Conservation (phyloP, 2,113 vertebrate genomes). For the Hyperopisus bebe region DNA sequence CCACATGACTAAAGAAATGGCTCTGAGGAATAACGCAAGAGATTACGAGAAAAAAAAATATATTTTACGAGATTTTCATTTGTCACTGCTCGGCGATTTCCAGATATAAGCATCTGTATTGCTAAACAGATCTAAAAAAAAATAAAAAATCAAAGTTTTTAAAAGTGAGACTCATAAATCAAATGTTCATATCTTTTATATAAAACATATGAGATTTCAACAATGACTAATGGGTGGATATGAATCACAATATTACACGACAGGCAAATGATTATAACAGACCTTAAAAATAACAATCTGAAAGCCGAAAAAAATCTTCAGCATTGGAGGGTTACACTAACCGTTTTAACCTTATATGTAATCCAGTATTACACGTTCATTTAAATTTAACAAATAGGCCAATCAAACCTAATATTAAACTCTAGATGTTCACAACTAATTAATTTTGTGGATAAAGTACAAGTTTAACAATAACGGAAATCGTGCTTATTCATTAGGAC, state of each 20-base stretch:
- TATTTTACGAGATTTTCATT: neutral
- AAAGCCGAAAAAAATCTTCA: neutral
- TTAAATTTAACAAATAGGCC: neutral
- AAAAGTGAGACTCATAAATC: constrained; percentile 1
- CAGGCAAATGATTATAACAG: constrained; percentile 5
- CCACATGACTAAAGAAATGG: neutral
- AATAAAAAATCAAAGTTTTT: neutral
- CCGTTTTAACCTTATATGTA: neutral
- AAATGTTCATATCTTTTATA: neutral
- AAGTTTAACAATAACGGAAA: neutral
- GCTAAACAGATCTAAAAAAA: neutral
- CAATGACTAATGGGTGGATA: constrained; percentile 9
- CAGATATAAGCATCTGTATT: neutral
- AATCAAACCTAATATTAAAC: neutral
- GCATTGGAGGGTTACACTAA: neutral
- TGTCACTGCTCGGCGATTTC: neutral
- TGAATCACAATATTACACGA: constrained; percentile 3
- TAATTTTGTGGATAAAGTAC: neutral
- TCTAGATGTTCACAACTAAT: neutral
- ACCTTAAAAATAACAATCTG: neutral
- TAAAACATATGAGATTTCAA: constrained; percentile 6
- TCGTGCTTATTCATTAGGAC: neutral
- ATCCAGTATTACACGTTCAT: neutral
- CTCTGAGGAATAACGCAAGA: neutral
- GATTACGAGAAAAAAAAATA: neutral